These are phyloP conservation scores for Ageneiosus marmoratus DNA, from an alignment of 2,113 vertebrate species.

Conservation along the genomic window DNA sequence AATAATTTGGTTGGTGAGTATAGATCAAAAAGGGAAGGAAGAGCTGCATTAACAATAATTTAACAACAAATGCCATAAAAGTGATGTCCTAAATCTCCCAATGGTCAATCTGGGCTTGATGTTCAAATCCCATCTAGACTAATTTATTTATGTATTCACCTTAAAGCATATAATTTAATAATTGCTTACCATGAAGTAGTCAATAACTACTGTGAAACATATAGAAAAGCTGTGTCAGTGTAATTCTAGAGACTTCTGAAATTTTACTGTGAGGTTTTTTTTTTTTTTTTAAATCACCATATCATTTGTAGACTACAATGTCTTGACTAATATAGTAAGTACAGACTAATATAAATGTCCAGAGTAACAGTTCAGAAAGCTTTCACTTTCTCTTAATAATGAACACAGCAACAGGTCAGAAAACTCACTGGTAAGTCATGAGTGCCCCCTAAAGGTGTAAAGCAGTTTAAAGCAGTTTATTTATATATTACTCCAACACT, in stretches of 20 bases:
- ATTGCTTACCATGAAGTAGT: background rate
- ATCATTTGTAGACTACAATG: background rate
- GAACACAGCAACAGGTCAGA: background rate
- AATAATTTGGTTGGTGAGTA: background rate
- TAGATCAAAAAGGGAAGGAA: background rate
- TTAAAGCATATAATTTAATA: background rate
- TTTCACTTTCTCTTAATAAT: background rate
- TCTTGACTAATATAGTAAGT: background rate
- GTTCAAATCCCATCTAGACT: background rate
- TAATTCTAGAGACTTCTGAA: too few relatives aligned
- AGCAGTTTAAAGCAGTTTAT: background rate
- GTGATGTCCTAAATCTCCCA: background rate
- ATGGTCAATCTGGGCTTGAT: background rate
- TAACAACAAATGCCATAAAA: background rate
- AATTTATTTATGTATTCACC: background rate
- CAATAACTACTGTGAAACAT: background rate
- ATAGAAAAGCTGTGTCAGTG: background rate
- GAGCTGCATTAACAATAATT: background rate
- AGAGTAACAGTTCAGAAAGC: background rate
- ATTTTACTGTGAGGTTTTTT: background rate
- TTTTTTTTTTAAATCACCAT: background rate
- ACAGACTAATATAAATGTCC: background rate
- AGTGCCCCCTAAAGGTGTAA: slow-evolving; percentile 28
- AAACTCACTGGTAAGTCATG: background rate
- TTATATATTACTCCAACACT: background rate